phyloP scores from a whole-genome alignment of 2,888 invertebrate species.

The Dusona sp. region DNA sequence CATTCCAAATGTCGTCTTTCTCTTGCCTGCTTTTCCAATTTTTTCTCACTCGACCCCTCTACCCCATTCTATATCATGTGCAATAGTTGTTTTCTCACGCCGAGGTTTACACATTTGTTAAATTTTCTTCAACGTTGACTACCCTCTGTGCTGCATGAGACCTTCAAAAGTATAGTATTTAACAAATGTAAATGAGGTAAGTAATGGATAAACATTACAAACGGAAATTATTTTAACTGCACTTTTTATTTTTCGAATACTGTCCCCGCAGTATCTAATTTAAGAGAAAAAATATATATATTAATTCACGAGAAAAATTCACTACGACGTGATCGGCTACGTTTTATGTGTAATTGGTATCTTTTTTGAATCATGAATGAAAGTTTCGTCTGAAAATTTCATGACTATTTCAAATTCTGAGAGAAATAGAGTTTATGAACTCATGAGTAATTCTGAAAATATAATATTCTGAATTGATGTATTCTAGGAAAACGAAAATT shows the following conservation, averaged over 20 bases:
- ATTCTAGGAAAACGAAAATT: no score
- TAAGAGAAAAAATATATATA: no score
- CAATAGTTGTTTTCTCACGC: constrained; percentile 26
- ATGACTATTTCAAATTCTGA: no score
- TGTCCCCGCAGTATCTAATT: no score
- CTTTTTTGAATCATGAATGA: no score
- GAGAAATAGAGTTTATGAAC: no score
- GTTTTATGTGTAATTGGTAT: no score
- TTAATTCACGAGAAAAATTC: no score
- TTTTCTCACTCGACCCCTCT: neutral
- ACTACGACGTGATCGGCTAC: no score
- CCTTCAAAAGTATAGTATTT: neutral
- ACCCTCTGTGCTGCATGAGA: neutral
- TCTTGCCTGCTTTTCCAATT: constrained; percentile 48
- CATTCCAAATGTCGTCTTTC: constrained; percentile 40
- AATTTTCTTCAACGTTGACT: constrained; percentile 39
- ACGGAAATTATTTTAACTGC: neutral
- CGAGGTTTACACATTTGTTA: constrained; percentile 54
- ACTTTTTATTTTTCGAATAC: neutral
- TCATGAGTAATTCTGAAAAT: no score
- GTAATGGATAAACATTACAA: neutral
- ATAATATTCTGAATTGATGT: no score
- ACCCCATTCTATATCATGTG: neutral
- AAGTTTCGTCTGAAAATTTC: no score
- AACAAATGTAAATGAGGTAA: neutral